phyloP scores from a whole-genome alignment of 2,797 vertebrate genomes.

The Perodicticus potto region DNA sequence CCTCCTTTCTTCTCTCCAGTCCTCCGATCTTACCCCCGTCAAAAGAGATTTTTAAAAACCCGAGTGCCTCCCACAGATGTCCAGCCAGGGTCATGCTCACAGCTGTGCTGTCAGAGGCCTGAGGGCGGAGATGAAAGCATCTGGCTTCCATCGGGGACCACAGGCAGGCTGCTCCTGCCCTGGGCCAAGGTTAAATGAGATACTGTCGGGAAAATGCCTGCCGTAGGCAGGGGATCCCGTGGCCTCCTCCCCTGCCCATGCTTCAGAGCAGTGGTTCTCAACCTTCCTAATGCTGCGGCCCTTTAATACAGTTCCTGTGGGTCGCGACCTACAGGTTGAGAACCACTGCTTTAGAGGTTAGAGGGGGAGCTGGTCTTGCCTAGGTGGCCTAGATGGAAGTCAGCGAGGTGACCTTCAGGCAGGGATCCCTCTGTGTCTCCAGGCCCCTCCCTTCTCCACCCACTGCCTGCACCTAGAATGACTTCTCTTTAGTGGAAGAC shows the following conservation, averaged over 20 bases:
- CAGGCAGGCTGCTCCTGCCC: background rate
- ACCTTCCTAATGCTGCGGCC: too few relatives aligned
- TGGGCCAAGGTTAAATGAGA: background rate
- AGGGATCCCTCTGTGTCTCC: background rate
- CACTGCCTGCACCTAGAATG: fast-evolving
- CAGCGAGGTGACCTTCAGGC: fast-evolving
- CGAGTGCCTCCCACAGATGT: constrained; percentile 47
- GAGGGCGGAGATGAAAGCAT: fast-evolving
- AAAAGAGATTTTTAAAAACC: background rate
- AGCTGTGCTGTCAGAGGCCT: background rate
- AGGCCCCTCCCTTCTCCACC: background rate
- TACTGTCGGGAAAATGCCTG: fast-evolving
- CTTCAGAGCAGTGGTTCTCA: too few relatives aligned
- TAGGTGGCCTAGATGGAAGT: background rate
- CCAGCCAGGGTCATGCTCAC: background rate
- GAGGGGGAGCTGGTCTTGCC: background rate
- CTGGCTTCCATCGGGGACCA: background rate
- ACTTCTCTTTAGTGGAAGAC: background rate
- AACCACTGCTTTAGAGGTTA: background rate
- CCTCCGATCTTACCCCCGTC: constrained; percentile 14
- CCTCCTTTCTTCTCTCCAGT: background rate
- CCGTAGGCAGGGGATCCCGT: background rate
- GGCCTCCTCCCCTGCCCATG: background rate
- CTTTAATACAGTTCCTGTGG: too few relatives aligned
- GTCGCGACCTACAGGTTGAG: too few relatives aligned